Base-by-base conservation (phyloP, 2,797 vertebrate genomes). In the Novumbra hubbsi region DNA sequence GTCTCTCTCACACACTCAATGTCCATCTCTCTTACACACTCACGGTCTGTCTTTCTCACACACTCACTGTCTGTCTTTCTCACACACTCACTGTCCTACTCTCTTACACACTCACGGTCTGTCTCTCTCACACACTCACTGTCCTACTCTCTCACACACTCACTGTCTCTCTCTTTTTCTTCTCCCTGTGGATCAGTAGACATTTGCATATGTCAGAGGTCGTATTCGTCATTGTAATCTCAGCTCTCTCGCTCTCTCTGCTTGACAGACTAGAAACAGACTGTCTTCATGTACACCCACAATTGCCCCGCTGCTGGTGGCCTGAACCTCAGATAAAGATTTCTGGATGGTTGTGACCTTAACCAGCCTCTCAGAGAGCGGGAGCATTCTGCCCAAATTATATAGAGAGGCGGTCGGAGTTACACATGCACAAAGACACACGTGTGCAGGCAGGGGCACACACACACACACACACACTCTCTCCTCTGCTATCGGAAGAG, bases 201-300 rank as follows among this genome's bases (percentile, higher is more conserved):
- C 84, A 88, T 90, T 89, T 89, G 85, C 90, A 88, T 89, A 90
- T 86, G 87, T 87, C 90, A 88, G 78, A 48, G 88, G 87, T 88
- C 50, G 24, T 87, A 81, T 88, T 88, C 71, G 55, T 90, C 88
- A 88, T 6, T 14, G 76, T 73, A 77, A 69, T 87, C 65, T 81
- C 78, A 32, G 63, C 85, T 81, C 32, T 24, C 41, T 28, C 68
- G n/a, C n/a, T 71, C n/a, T n/a, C 73, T 63, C 76, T 64, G 76
- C 74, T 27, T 76, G 82, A 85, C 83, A 84, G 84, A 86, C 81
- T 74, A 76, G 74, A 84, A 82, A 70, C 84, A 60, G 69, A 17
- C 7, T 41, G 6, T 48, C 66, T 38, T 68, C 5, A 12, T 68
- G 11, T 21, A 68, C 66, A 24, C 66, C 66, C n/a, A 14, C 66